A percentile compares a stretch with the other conserved stretches of the same genome.
phyloP scores from a whole-genome alignment of 2,888 invertebrate genomes.

The Leptodirus hochenwartii region DNA sequence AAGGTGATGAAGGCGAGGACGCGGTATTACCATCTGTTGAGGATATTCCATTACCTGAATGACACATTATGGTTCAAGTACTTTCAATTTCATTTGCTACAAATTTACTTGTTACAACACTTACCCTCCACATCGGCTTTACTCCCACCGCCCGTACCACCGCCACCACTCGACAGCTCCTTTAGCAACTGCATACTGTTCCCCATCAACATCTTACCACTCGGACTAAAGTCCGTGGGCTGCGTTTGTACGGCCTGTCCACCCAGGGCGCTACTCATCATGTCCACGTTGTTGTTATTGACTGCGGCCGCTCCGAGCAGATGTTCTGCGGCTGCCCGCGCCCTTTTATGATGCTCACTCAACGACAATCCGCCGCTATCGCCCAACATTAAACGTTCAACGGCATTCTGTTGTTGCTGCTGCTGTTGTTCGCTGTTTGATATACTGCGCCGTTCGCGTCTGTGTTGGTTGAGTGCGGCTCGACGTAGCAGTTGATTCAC shows the following conservation, averaged over 20 bases:
- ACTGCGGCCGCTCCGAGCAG: conserved; percentile 18
- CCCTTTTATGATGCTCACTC: conserved; percentile 40
- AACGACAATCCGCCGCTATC: too few relatives aligned
- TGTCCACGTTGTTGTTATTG: conserved; percentile 27
- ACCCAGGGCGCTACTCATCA: conserved; percentile 19
- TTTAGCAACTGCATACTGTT: conserved; percentile 24
- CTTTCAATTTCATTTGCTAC: too few relatives aligned
- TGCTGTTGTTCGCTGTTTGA: conserved; percentile 12
- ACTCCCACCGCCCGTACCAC: conserved; percentile 31
- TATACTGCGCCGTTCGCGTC: conserved; percentile 12
- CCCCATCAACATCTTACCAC: conserved; percentile 38
- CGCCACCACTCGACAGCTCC: conserved; percentile 12
- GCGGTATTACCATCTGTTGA: too few relatives aligned
- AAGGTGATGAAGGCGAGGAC: too few relatives aligned
- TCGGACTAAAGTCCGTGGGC: conserved; percentile 38
- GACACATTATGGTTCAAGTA: too few relatives aligned
- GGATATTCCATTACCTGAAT: too few relatives aligned
- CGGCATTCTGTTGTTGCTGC: conserved; percentile 40
- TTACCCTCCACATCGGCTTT: conserved; percentile 32
- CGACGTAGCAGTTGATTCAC: conserved; percentile 50
- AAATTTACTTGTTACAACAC: too few relatives aligned
- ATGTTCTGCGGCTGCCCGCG: conserved; percentile 24
- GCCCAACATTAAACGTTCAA: conserved; percentile 36
- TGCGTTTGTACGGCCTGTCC: conserved; percentile 30
- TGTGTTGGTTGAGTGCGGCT: conserved; percentile 24